Evolutionary conservation across 2,888 invertebrate species (phyloP).

Genomic region (Lasioglossum lativentre): DNA sequence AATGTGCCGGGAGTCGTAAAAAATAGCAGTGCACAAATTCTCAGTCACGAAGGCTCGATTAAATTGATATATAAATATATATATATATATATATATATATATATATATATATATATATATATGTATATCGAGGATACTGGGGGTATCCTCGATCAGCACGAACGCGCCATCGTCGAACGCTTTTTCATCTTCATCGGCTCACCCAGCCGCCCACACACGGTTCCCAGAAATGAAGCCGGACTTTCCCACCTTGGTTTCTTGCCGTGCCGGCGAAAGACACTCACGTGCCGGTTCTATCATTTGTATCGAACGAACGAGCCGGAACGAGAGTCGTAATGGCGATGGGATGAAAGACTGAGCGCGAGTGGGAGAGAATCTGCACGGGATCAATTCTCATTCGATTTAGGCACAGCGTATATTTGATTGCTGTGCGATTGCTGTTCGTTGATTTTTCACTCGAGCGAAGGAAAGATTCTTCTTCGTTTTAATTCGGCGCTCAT

Average conservation of each 20-base stretch:
- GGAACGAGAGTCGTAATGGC: slow-evolving; percentile 18
- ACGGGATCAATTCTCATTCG: background rate
- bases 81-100: too few relatives aligned
- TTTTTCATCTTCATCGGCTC: slow-evolving; percentile 38
- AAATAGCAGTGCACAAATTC: background rate
- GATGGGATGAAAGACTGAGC: slow-evolving; percentile 15
- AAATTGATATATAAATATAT: slow-evolving; percentile 13
- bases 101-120: too few relatives aligned
- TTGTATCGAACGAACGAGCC: slow-evolving; percentile 31
- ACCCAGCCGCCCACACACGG: slow-evolving; percentile 34
- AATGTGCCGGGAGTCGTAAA: background rate
- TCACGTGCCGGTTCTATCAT: slow-evolving; percentile 11
- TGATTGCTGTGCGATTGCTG: background rate
- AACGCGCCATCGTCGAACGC: slow-evolving; percentile 18
- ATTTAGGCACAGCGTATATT: background rate
- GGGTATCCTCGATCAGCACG: slow-evolving; percentile 7
- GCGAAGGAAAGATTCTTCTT: background rate
- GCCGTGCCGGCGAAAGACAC: slow-evolving; percentile 21
- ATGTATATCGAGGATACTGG: slow-evolving; percentile 3
- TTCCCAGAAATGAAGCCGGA: slow-evolving; percentile 43
- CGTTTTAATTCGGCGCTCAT: background rate
- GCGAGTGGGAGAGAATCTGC: slow-evolving; percentile 17
- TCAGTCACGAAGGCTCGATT: background rate
- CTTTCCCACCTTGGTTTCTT: slow-evolving; percentile 34
- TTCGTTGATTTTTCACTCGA: background rate